phyloP scores from a whole-genome alignment of 2,113 vertebrate species.

The Microcebus murinus region DNA sequence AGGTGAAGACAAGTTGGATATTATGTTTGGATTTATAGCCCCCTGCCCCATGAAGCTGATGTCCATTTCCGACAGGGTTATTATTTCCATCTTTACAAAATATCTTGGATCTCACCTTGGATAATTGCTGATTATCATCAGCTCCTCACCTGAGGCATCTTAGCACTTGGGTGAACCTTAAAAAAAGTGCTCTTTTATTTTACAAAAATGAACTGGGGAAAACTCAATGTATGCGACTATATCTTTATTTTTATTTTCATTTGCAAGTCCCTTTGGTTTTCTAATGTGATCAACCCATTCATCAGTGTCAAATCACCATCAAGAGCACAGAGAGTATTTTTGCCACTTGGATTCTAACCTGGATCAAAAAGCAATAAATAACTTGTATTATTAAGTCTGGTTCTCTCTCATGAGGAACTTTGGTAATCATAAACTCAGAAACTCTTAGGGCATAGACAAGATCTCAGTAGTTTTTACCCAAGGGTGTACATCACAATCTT shows the following conservation, averaged over 20 bases:
- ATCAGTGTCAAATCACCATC: slow-evolving; percentile 72
- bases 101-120: slow-evolving; percentile 70
- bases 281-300: slow-evolving; percentile 67
- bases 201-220: slow-evolving; percentile 37
- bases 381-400: slow-evolving; percentile 37
- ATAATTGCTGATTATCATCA: slow-evolving; percentile 77
- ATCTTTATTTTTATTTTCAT: slow-evolving; percentile 70
- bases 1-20: slow-evolving; percentile 79
- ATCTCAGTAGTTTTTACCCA: slow-evolving; percentile 22
- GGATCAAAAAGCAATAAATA: slow-evolving; percentile 68
- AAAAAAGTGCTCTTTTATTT: background rate
- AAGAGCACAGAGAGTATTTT: slow-evolving; percentile 40
- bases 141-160: slow-evolving; percentile 57
- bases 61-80: slow-evolving; percentile 74
- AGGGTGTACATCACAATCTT: background rate
- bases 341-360: slow-evolving; percentile 8
- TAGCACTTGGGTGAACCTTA: slow-evolving; percentile 68
- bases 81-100: slow-evolving; percentile 76
- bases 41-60: slow-evolving; percentile 62
- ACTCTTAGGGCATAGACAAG: slow-evolving; percentile 6
- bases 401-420: slow-evolving; percentile 2
- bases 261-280: slow-evolving; percentile 62
- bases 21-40: slow-evolving; percentile 72
- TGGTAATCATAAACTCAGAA: slow-evolving; percentile 39
- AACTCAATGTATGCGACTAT: slow-evolving; percentile 33